Evolutionary conservation across 2,113 vertebrate species (phyloP).

Genomic region (Tauraco erythrolophus): DNA sequence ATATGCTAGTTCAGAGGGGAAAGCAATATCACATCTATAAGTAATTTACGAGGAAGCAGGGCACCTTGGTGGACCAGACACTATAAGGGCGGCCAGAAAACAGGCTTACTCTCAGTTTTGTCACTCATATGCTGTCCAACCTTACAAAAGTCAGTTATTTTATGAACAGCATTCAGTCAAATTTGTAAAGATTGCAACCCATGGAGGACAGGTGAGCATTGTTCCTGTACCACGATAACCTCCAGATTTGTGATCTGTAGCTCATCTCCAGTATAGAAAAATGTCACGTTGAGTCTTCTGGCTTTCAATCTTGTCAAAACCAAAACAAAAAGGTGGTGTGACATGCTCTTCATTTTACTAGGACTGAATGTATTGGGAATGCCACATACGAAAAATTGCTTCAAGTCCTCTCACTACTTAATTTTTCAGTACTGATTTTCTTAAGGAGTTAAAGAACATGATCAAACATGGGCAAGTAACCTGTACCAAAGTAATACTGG

Average conservation of each 20-base stretch:
- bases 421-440: not conserved
- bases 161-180: not conserved
- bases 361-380: not conserved
- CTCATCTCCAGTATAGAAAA: not conserved
- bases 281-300: not conserved
- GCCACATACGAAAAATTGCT: not conserved
- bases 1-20: not conserved
- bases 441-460: not conserved
- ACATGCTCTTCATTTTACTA: not conserved
- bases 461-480: conserved; percentile 20
- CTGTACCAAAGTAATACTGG: not conserved
- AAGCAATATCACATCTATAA: not conserved
- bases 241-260: not conserved
- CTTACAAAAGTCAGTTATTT: not conserved
- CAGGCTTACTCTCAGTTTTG: not conserved
- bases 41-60: not conserved
- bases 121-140: not conserved
- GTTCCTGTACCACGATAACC: not conserved
- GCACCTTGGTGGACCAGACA: accelerated
- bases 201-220: not conserved
- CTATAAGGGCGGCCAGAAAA: not conserved
- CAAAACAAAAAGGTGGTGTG: not conserved
- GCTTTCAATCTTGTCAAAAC: not conserved
- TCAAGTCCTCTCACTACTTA: not conserved
- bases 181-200: not conserved